Percentiles rank a stretch among this genome's conserved stretches.
Conservation (phyloP, 2,113 vertebrate genomes). For the Gnathonemus longibarbis region DNA sequence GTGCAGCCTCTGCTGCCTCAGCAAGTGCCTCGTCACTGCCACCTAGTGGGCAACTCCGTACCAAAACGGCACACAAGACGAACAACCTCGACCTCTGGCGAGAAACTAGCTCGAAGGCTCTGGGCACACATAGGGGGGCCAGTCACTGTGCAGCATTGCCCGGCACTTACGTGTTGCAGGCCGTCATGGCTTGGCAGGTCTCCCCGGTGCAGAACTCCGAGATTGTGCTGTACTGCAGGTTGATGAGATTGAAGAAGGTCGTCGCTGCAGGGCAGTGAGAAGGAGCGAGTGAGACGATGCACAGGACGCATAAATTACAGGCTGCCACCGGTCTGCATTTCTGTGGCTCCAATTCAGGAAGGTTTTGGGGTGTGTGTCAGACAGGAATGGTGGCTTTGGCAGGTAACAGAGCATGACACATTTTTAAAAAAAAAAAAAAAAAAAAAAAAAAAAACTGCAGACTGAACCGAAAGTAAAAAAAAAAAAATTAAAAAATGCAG, state of each 20-base stretch:
- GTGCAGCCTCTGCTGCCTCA: neutral
- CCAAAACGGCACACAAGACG: neutral
- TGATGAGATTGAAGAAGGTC: conserved; percentile 98
- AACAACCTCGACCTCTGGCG: neutral
- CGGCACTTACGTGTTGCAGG: conserved; percentile 88
- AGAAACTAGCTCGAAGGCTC: neutral
- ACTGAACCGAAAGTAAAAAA: neutral
- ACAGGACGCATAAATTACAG: neutral
- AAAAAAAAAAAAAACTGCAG: neutral
- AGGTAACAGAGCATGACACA: neutral
- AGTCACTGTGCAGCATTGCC: neutral
- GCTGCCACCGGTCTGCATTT: neutral
- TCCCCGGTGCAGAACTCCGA: conserved; percentile 98
- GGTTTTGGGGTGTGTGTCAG: neutral
- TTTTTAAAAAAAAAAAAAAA: neutral
- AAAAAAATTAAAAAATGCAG: neutral
- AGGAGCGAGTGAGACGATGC: neutral
- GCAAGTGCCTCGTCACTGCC: neutral
- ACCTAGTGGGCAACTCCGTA: neutral
- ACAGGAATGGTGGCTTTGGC: neutral
- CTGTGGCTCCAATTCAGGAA: neutral
- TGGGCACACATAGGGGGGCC: neutral
- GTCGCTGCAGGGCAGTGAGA: conserved; percentile 69
- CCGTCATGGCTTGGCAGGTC: conserved; percentile 93
- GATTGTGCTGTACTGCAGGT: conserved; percentile 98